phyloP scores from a whole-genome alignment of 1,140 invertebrate genomes.

The Gonioctena quinquepunctata region DNA sequence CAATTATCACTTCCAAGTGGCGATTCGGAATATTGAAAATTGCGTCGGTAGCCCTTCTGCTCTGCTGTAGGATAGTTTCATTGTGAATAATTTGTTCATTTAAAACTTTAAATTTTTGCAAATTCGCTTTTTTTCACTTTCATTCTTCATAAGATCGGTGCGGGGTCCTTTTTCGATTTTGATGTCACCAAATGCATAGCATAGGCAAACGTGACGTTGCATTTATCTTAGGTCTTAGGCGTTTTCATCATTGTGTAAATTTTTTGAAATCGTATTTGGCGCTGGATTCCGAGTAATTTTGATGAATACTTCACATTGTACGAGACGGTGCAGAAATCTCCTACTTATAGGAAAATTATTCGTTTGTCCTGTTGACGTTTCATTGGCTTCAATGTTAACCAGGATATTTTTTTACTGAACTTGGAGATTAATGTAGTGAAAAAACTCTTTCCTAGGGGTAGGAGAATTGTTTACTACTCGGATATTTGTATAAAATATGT shows the following conservation, averaged over 20 bases:
- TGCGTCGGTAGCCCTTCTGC: too few relatives aligned
- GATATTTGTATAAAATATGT: conserved; percentile 5
- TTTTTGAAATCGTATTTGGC: conserved; percentile 2
- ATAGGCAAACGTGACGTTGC: conserved; percentile 17
- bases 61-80: too few relatives aligned
- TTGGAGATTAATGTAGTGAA: neutral
- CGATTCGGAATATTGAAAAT: too few relatives aligned
- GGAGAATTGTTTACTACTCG: neutral
- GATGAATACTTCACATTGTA: neutral
- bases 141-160: neutral
- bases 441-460: neutral
- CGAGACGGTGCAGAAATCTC: neutral
- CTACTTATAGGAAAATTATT: neutral
- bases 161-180: neutral
- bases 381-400: too few relatives aligned
- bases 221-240: conserved; percentile 30
- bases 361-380: too few relatives aligned
- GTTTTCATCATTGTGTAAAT: conserved; percentile 18
- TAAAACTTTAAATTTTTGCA: too few relatives aligned
- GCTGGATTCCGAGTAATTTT: neutral
- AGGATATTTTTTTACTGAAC: too few relatives aligned
- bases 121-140: too few relatives aligned
- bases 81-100: too few relatives aligned
- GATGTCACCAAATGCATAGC: neutral
- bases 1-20: too few relatives aligned